A percentile compares a stretch with the other conserved stretches of the same genome.
phyloP scores from a whole-genome alignment of 1,140 invertebrate species.

The Lucilia sericata region DNA sequence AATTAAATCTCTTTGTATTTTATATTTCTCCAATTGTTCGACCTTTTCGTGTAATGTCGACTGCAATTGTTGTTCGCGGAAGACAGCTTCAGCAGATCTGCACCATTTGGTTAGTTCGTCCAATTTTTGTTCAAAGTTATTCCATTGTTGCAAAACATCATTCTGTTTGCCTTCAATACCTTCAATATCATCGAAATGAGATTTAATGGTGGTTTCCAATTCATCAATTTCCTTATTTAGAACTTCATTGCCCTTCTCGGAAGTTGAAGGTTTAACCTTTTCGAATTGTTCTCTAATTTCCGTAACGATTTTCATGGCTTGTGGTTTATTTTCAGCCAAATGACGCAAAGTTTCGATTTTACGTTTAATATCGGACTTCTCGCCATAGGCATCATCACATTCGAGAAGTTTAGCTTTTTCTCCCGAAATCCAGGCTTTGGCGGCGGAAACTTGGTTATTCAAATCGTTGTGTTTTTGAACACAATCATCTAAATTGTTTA shows the following conservation, averaged over 20 bases:
- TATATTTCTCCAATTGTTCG: slow-evolving; percentile 78
- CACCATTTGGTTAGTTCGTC: slow-evolving; percentile 88
- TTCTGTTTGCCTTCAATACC: slow-evolving; percentile 78
- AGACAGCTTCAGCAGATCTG: slow-evolving; percentile 82
- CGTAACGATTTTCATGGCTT: slow-evolving; percentile 79
- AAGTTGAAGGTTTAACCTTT: slow-evolving; percentile 84
- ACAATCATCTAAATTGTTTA: slow-evolving; percentile 87
- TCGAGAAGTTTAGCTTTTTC: slow-evolving; percentile 82
- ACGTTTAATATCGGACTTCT: slow-evolving; percentile 82
- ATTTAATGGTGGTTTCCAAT: slow-evolving; percentile 75
- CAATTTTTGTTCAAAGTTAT: slow-evolving; percentile 85
- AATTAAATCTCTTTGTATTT: slow-evolving; percentile 80
- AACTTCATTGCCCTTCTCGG: slow-evolving; percentile 79
- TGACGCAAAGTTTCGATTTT: slow-evolving; percentile 78
- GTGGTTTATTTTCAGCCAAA: slow-evolving; percentile 77
- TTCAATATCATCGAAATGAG: slow-evolving; percentile 76
- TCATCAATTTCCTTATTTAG: slow-evolving; percentile 81
- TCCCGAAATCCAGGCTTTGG: slow-evolving; percentile 83
- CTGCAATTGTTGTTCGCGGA: slow-evolving; percentile 87
- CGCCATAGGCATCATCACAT: slow-evolving; percentile 83
- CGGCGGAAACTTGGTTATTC: slow-evolving; percentile 77
- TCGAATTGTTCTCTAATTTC: slow-evolving; percentile 77
- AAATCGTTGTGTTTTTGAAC: slow-evolving; percentile 88
- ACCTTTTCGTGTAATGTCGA: slow-evolving; percentile 86
- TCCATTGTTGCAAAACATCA: slow-evolving; percentile 84